Evolutionary conservation across 2,113 vertebrate genomes (phyloP), one percentile per base, ranked within the genome.

Genomic region (Pipa parva): DNA sequence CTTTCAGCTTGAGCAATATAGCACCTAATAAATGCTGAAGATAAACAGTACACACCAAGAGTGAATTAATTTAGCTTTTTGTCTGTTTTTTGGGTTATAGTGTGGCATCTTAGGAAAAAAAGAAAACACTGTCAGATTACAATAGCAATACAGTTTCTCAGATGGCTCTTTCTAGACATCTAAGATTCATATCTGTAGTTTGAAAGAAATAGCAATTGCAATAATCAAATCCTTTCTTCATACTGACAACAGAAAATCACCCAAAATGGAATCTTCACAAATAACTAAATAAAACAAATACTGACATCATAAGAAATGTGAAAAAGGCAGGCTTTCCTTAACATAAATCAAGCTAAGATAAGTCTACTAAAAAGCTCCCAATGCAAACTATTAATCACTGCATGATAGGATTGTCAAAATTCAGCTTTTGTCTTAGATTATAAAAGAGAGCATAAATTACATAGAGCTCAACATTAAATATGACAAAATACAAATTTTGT

Each of bases 151-250:
- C 7, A 7, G 54, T 18, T 36, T 50, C 39, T 48, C 17, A 49
- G 28, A 58, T 67, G 27, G 28, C 63, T 67, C 39, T 48, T 48
- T 57, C 8, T 42, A 67, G 42, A 58, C 42, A 67, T 67, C 21
- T 50, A 36, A 58, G 55, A 59, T 58, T 58, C 31, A 59, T 67
- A 49, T 67, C 28, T 49, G 42, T 24, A 25, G 63, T 58, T 58
- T 58, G 63, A 58, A 66, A 58, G 63, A 65, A 55, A 55, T 63
- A 65, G 36, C 24, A 65, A 57, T 46, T 65, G 36, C 26, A 56
- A 57, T 29, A 57, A 48, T 20, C 22, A 48, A 58, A 59, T 58
- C 55, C 42, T 67, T 67, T 67, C 25, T 67, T 67, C 28, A 67
- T 49, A 58, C 63, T 59, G 54, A 36, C 54, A 59, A 67, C 20